Percentiles rank a stretch among this genome's conserved stretches.
These are phyloP conservation scores for Proterorhinus semilunaris DNA, from an alignment of 2,113 vertebrate genomes.

Conservation along the genomic window DNA sequence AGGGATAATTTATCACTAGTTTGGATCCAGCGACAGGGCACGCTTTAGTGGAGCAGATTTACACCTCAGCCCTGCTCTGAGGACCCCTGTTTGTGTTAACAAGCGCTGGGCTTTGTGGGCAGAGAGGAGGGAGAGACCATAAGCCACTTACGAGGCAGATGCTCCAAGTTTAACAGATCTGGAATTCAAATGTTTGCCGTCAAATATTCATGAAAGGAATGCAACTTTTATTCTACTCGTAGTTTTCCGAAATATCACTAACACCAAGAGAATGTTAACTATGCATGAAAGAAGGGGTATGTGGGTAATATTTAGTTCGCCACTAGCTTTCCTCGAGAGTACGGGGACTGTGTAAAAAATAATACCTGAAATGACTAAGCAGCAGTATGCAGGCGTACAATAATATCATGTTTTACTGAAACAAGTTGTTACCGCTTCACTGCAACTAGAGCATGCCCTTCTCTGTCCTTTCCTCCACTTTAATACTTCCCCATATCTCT, in stretches of 20 bases:
- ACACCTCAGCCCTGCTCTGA: not conserved
- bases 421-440: too few relatives aligned
- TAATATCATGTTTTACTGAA: too few relatives aligned
- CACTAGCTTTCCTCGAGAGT: too few relatives aligned
- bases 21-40: constrained; percentile 2
- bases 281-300: too few relatives aligned
- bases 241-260: too few relatives aligned
- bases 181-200: not conserved
- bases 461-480: not conserved
- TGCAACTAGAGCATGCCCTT: not conserved
- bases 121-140: not conserved
- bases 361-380: too few relatives aligned
- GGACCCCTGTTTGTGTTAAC: not conserved
- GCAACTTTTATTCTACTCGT: not conserved
- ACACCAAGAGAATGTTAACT: too few relatives aligned
- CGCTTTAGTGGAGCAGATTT: constrained; percentile 1
- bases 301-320: too few relatives aligned
- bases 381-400: too few relatives aligned
- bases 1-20: constrained; percentile 12
- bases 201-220: not conserved
- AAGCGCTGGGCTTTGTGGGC: constrained; percentile 3
- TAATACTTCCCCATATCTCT: constrained; percentile 5
- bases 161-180: not conserved
- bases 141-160: not conserved
- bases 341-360: too few relatives aligned